These are phyloP conservation scores for Rissa tridactyla DNA, from an alignment of 2,113 vertebrate genomes.

Conservation along the genomic window DNA sequence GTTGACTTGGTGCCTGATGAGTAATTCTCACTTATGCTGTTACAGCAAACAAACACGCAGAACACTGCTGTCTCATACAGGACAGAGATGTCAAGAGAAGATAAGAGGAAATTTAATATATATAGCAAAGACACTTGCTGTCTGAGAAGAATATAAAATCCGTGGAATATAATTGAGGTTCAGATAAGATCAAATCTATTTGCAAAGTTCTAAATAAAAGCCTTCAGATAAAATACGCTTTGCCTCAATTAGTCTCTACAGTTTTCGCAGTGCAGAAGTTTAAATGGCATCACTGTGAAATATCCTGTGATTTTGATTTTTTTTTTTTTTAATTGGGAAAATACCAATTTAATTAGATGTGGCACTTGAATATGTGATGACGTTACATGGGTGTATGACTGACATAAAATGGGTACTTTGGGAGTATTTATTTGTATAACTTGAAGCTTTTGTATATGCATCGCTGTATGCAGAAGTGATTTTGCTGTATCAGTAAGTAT, in stretches of 20 bases:
- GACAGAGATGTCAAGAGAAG: background rate
- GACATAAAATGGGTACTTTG: background rate
- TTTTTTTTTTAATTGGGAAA: background rate
- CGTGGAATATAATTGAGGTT: background rate
- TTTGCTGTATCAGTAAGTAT: background rate
- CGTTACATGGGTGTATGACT: background rate
- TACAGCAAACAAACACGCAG: background rate
- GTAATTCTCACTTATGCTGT: background rate
- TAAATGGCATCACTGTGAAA: background rate
- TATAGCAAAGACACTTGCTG: background rate
- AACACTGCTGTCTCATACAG: background rate
- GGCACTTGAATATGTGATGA: background rate
- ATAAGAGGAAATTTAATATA: background rate
- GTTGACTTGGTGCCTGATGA: background rate
- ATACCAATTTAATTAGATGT: background rate
- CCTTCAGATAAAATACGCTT: background rate
- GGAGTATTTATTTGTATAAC: background rate
- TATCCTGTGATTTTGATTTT: background rate
- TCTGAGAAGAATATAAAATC: background rate
- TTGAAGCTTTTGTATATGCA: background rate
- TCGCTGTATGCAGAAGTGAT: background rate
- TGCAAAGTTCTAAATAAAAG: constrained; percentile 16
- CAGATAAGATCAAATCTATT: background rate
- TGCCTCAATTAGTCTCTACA: background rate
- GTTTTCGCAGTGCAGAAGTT: background rate